Percentiles rank a stretch among this genome's conserved stretches.
phyloP scores from a whole-genome alignment of 2,797 vertebrate genomes.

The Balearica regulorum region DNA sequence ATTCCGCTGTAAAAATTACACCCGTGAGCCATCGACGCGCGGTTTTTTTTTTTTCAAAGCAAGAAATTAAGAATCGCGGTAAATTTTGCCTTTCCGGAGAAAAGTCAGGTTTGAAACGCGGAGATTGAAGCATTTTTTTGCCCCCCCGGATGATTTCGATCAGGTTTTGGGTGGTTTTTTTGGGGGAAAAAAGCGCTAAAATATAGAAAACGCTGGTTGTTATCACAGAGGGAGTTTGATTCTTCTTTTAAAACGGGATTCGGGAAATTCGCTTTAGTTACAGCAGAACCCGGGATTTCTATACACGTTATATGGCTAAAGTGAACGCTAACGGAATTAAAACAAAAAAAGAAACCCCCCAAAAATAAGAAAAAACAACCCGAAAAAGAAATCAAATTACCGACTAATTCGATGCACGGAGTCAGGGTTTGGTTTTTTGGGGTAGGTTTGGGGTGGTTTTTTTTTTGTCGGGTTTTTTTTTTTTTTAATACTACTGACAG shows the following conservation, averaged over 20 bases:
- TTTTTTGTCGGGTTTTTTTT: not conserved
- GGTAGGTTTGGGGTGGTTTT: too few relatives aligned
- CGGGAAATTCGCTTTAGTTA: too few relatives aligned
- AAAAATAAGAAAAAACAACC: not conserved
- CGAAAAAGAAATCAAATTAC: not conserved
- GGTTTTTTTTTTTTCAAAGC: not conserved
- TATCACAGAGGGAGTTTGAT: not conserved
- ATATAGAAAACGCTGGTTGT: not conserved
- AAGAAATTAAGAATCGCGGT: not conserved
- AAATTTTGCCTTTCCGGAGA: not conserved
- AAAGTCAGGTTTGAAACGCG: too few relatives aligned
- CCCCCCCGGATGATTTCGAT: not conserved
- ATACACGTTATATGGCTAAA: not conserved
- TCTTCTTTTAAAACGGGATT: not conserved
- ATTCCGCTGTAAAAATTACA: not conserved
- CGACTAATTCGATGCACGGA: not conserved
- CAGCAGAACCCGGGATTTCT: not conserved
- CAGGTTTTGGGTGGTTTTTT: not conserved
- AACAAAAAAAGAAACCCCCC: not conserved
- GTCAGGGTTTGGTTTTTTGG: not conserved
- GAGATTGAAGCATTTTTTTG: not conserved
- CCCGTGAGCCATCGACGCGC: not conserved
- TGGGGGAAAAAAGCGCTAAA: not conserved
- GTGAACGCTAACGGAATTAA: not conserved
- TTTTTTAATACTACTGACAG: slow-evolving; percentile 80